Base-by-base conservation (phyloP, 2,888 invertebrate genomes). In the Heliconius charithonia region DNA sequence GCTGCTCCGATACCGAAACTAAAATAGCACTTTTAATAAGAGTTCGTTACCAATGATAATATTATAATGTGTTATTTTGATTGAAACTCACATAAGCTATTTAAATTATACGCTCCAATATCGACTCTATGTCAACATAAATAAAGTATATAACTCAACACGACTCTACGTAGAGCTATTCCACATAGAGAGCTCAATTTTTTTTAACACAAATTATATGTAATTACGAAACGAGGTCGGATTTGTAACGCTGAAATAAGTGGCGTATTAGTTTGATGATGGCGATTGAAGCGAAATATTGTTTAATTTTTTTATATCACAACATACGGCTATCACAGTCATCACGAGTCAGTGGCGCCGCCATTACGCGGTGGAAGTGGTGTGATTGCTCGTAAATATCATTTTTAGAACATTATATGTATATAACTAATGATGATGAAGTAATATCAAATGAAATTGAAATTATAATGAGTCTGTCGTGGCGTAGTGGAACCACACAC, bases 151-250 rank as follows among this genome's bases (percentile, higher is more conserved):
- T 0, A 72, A n/a, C n/a, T 37, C n/a, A 13, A 56, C 29, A n/a
- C 16, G 6, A 32, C n/a, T n/a, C 13, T 16, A 56, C 19, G 72
- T 29, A n/a, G 32, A 56, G 32, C 32, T 59, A 72, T 72, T 72
- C 59, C 32, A 72, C 72, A 72, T 72, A 72, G 74, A 56, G 45
- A 73, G 41, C 41, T 74, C 27, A 41, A 37, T 45, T 79, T 66
- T 79, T 72, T 76, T 79, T 76, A 66, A 66, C 62, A 78, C 78
- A 79, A 76, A 79, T 79, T 67, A 76, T 66, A 73, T 72, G 67
- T 79, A 76, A 79, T 79, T 79, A 72, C 76, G 59, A 45, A 76
- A 71, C 72, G 76, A 79, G 79, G 76, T 72, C 71, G 63, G 71
- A 71, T 72, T 77, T 32, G 72, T 59, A 72, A 77, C 72, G 72